A percentile compares a stretch with the other conserved stretches of the same genome.
Conservation (phyloP, 2,797 vertebrate genomes). For the Rhinophrynus dorsalis region DNA sequence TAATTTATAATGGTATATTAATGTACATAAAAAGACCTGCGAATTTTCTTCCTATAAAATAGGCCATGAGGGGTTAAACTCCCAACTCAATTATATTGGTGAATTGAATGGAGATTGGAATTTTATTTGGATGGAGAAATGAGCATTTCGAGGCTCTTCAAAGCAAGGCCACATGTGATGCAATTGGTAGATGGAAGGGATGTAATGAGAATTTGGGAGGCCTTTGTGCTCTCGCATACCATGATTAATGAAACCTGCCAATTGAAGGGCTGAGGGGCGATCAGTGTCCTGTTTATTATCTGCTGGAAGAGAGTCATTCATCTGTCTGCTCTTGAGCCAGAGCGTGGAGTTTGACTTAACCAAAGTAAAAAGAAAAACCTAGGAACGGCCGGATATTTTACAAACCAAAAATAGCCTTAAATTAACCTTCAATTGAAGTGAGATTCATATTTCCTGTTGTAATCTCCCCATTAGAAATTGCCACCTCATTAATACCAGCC, state of each 20-base stretch:
- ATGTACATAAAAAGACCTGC: too few species aligned
- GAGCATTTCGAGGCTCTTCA: neutral
- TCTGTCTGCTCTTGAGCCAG: neutral
- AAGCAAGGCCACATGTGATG: conserved; percentile 25
- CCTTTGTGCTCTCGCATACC: conserved; percentile 17
- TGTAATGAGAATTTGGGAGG: conserved; percentile 28
- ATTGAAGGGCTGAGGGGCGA: neutral
- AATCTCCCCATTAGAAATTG: too few species aligned
- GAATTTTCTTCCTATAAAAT: too few species aligned
- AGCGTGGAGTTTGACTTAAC: neutral
- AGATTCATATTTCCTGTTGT: neutral
- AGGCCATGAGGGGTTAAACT: neutral
- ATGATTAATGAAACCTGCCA: conserved; percentile 18
- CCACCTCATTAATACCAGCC: too few species aligned
- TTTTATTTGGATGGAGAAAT: neutral
- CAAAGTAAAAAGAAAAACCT: neutral
- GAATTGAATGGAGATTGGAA: too few species aligned
- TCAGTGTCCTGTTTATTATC: conserved; percentile 6
- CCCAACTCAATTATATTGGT: neutral
- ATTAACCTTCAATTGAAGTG: neutral
- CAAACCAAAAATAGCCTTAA: neutral
- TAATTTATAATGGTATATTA: too few species aligned
- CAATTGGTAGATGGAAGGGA: conserved; percentile 1
- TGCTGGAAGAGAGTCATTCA: neutral
- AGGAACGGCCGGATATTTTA: neutral